These are phyloP conservation scores for Pseudochirops cupreus DNA, from an alignment of 2,797 vertebrate genomes.

Conservation along the genomic window DNA sequence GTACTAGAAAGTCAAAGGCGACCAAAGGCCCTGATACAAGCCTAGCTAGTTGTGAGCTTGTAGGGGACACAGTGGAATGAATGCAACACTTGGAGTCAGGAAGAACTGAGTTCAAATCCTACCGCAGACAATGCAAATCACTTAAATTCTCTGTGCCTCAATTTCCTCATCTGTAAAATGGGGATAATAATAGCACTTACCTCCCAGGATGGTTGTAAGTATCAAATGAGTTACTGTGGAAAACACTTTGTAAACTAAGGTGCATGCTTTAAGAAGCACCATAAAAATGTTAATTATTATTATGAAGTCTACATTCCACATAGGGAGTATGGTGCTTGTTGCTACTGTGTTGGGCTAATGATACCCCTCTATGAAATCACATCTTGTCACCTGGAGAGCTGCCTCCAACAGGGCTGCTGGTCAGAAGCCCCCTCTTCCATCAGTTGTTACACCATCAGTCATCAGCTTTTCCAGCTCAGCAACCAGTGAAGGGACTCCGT, in stretches of 20 bases:
- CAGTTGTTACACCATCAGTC: neutral
- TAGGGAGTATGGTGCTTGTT: neutral
- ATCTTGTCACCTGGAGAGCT: neutral
- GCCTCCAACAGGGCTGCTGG: neutral
- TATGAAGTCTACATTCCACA: neutral
- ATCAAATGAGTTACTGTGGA: constrained; percentile 25
- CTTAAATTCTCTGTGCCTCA: neutral
- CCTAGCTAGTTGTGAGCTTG: neutral
- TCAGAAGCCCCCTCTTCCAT: neutral
- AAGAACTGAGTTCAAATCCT: neutral
- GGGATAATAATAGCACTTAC: neutral
- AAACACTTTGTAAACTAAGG: neutral
- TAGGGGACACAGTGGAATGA: neutral
- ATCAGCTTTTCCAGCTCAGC: neutral
- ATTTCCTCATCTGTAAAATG: constrained; percentile 35
- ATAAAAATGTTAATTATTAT: neutral
- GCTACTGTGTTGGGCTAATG: neutral
- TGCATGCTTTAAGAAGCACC: neutral
- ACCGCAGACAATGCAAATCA: neutral
- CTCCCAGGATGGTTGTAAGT: neutral
- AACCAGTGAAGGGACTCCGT: neutral
- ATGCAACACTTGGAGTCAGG: neutral
- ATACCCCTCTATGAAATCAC: neutral
- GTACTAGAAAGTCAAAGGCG: neutral
- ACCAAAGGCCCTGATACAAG: neutral